Conservation (phyloP, 2,113 vertebrate genomes). For the Xerus inauris region DNA sequence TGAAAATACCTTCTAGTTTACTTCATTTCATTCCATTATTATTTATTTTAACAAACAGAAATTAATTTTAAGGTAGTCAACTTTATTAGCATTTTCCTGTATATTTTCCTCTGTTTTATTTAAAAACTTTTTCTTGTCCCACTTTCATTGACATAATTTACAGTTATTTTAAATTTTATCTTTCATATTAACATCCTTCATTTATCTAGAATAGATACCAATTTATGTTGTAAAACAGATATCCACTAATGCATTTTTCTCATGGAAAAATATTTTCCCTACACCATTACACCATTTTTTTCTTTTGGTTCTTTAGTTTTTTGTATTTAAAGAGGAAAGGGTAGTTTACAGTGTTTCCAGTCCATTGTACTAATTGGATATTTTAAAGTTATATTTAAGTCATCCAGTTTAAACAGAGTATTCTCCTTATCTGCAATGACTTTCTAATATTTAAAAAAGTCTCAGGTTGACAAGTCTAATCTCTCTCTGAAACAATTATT, state of each 20-base stretch:
- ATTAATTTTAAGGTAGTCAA: not conserved
- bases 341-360: not conserved
- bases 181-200: not conserved
- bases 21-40: not conserved
- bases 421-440: not conserved
- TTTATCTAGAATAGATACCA: not conserved
- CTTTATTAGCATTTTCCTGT: not conserved
- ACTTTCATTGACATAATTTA: not conserved
- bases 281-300: not conserved
- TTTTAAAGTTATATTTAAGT: not conserved
- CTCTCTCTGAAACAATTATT: not conserved
- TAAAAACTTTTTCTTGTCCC: not conserved
- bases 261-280: not conserved
- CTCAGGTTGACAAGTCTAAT: not conserved
- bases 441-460: not conserved
- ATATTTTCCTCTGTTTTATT: not conserved
- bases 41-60: not conserved
- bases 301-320: not conserved
- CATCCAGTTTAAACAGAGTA: not conserved
- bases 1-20: not conserved
- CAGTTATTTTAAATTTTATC: not conserved
- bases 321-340: not conserved
- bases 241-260: not conserved
- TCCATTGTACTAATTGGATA: not conserved
- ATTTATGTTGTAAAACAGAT: not conserved